Percentiles rank a stretch among this genome's conserved stretches.
These are phyloP conservation scores for Pelusios castaneus DNA, from an alignment of 2,113 vertebrate genomes.

Conservation along the genomic window DNA sequence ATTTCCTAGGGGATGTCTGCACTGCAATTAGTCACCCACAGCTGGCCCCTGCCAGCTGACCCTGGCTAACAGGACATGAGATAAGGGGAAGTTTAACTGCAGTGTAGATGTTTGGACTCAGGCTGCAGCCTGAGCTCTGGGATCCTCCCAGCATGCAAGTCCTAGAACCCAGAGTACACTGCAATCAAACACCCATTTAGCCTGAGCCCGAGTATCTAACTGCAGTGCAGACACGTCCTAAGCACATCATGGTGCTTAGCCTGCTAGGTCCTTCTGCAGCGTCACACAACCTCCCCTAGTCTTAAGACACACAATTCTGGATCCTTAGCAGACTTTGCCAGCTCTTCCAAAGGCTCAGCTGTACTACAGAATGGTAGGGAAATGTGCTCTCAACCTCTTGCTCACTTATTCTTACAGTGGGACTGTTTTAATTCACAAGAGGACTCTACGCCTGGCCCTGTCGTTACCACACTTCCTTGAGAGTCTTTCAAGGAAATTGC, in stretches of 20 bases:
- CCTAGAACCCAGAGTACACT: background rate
- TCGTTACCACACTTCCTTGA: fast-evolving
- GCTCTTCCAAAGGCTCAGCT: background rate
- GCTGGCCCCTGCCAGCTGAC: too few species aligned
- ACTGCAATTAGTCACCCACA: background rate
- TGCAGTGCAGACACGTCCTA: too few species aligned
- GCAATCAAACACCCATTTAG: background rate
- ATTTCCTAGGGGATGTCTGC: background rate
- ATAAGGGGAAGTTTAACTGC: background rate
- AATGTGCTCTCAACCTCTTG: background rate
- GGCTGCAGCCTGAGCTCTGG: too few species aligned
- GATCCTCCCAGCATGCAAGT: background rate
- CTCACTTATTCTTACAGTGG: fast-evolving
- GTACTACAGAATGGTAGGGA: background rate
- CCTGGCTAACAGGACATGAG: too few species aligned
- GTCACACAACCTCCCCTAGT: background rate
- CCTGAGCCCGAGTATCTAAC: background rate
- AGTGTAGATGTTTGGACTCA: too few species aligned
- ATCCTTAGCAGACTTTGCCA: background rate
- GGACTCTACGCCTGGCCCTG: background rate
- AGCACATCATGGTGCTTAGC: fast-evolving
- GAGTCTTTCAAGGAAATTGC: background rate
- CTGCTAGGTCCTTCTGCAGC: background rate
- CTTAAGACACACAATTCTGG: background rate
- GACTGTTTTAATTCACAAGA: background rate